Evolutionary conservation across 1,140 invertebrate genomes (phyloP), one percentile per base, ranked within the genome.

Genomic region (Rhizoglyphus robini): DNA sequence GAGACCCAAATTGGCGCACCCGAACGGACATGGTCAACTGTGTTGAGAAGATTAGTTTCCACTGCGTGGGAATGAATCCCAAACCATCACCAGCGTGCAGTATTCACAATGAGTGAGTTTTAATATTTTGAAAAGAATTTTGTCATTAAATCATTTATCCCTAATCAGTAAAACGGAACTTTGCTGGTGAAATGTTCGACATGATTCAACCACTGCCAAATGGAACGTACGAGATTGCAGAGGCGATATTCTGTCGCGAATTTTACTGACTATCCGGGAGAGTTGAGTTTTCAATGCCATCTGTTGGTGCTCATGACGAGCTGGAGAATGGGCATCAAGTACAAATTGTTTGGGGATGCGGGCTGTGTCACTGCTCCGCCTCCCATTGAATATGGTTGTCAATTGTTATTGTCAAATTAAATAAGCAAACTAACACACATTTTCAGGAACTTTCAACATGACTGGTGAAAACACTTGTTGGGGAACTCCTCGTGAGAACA

Each of bases 151-250:
- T n/a, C n/a, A n/a, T n/a, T n/a, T n/a, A n/a, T n/a, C n/a, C n/a
- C n/a, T n/a, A n/a, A n/a, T n/a, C n/a, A 63, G 61, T 54, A 27
- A 23, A 15, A 67, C 61, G 20, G 66, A 61, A 59, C 32, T n/a
- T 71, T 38, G 67, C 61, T 30, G 65, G 68, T 32, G 65, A 69
- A 60, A 69, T 70, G 4, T 72, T 72, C 60, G 71, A 71, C 57
- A 65, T 41, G 3, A 64, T 69, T 4, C 62, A 65, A 54, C 30
- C 46, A n/a, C 36, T 69, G 23, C 18, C 32, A 13, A 70, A 72
- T 41, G 66, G 68, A 25, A 72, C 71, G 2, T 72, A 69, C 57
- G 70, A 72, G 34, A 65, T 72, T 34, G 68, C 60, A 65, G 32
- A 36, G 66, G 30, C 60, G 66, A 18, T 72, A 68, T 63, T 46